Evolutionary conservation across 1,140 invertebrate species (phyloP).

Genomic region (Microplitis demolitor): DNA sequence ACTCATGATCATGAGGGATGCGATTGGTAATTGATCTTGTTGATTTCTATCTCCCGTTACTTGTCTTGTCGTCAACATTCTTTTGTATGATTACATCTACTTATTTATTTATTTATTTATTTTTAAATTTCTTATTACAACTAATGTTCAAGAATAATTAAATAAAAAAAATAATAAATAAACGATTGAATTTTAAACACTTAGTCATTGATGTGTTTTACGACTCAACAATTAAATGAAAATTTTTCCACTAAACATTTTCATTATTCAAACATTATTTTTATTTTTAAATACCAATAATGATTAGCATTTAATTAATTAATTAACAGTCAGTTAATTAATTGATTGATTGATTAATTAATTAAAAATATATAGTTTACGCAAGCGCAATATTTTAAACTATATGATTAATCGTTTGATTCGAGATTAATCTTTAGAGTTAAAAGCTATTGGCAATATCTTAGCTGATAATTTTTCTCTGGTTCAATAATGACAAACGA

Average conservation of each 20-base stretch:
- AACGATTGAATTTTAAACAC: background rate
- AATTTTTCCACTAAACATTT: background rate
- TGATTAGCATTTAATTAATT: no score
- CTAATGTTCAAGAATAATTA: no score
- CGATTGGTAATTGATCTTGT: conserved; percentile 26
- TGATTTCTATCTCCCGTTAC: conserved; percentile 22
- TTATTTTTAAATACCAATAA: no score
- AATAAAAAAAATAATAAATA: background rate
- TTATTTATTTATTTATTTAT: conserved; percentile 3
- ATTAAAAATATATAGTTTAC: no score
- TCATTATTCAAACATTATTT: background rate
- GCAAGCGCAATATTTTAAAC: no score
- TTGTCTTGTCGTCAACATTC: background rate
- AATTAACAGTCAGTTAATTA: no score
- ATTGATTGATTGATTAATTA: no score
- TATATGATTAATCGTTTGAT: no score
- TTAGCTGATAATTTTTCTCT: background rate
- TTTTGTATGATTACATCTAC: background rate
- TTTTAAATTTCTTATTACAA: background rate
- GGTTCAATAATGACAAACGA: background rate
- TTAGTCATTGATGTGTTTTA: background rate
- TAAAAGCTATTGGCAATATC: no score
- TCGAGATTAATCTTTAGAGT: no score
- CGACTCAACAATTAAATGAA: no score
- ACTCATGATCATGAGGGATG: background rate